Evolutionary conservation across 2,888 invertebrate genomes (phyloP), one percentile per base, ranked within the genome.

Genomic region (Ochropacha duplaris): DNA sequence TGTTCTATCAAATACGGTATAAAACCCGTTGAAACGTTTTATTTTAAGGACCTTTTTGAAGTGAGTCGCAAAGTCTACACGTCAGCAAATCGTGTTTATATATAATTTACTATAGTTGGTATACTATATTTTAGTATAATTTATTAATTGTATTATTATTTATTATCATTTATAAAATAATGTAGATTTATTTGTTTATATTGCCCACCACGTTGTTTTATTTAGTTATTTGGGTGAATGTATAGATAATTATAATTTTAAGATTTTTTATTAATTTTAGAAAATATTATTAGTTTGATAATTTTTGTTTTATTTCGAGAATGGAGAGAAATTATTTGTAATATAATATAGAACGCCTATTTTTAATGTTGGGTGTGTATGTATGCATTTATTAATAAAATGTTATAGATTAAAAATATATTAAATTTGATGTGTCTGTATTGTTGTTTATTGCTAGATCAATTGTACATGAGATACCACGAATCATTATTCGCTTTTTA

Each of bases 201-300:
- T 52, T 31, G 52, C 52, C 52, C 52, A 52, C 52, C 52, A 44
- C 22, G 6, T 50, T n/a, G 26, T 16, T 31, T 31, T 31, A 9
- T 52, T 12, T 52, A 52, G 52, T 52, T 34, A 52, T n/a, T 5
- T 22, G 52, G 52, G 52, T 52, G 52, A 34, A 22, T 52, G 52
- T 52, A 14, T 22, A 22, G 19, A 19, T 34, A 31, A 28, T 34
- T 52, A 0, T 52, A 52, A 12, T 51, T 51, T 44, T 44, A 31
- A 9, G 6, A n/a, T 1, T 19, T 19, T 9, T 19, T 39, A 5
- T 16, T 28, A 28, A 28, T 28, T 28, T 8, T 31, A 31, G 8
- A 31, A 12, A 31, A 12, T 6, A 12, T 12, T 31, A 31, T 31
- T 31, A 8, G 19, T 44, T 8, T n/a, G 5, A n/a, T 44, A 44